A percentile compares a stretch with the other conserved stretches of the same genome.
phyloP scores from a whole-genome alignment of 2,113 vertebrate genomes.

The Scolopax mira region DNA sequence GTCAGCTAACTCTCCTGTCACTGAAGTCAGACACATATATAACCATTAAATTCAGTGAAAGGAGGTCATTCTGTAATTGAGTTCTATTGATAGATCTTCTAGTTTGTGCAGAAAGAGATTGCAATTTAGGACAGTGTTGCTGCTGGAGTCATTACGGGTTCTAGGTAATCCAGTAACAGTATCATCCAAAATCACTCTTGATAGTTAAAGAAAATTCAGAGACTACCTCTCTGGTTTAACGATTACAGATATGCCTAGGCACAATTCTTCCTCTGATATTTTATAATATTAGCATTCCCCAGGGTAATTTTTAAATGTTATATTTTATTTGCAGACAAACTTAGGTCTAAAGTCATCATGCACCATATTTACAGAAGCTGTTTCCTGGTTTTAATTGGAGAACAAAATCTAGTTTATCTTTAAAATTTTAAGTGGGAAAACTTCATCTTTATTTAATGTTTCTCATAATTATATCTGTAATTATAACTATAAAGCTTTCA shows the following conservation, averaged over 20 bases:
- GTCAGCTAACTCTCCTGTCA: not conserved
- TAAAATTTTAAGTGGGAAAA: constrained; percentile 1
- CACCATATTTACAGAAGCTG: not conserved
- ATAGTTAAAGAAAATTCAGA: not conserved
- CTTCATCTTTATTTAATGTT: constrained; percentile 25
- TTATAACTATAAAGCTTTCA: constrained; percentile 7
- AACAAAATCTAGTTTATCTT: constrained; percentile 22
- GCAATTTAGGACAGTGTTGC: not conserved
- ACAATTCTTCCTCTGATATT: not conserved
- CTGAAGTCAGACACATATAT: not conserved
- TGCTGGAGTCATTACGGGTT: not conserved
- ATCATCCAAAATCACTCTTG: not conserved
- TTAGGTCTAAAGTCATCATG: not conserved
- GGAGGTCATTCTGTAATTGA: not conserved
- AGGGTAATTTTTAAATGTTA: not conserved
- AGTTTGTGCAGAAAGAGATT: not conserved
- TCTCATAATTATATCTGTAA: constrained; percentile 27
- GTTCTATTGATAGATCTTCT: not conserved
- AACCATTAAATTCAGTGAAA: not conserved
- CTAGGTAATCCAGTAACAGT: not conserved
- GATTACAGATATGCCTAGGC: not conserved
- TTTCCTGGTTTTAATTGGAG: not conserved
- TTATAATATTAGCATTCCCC: not conserved
- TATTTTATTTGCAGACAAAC: not conserved
- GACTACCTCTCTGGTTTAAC: not conserved